Evolutionary conservation across 2,797 vertebrate genomes (phyloP).

Genomic region (Fratercula arctica): DNA sequence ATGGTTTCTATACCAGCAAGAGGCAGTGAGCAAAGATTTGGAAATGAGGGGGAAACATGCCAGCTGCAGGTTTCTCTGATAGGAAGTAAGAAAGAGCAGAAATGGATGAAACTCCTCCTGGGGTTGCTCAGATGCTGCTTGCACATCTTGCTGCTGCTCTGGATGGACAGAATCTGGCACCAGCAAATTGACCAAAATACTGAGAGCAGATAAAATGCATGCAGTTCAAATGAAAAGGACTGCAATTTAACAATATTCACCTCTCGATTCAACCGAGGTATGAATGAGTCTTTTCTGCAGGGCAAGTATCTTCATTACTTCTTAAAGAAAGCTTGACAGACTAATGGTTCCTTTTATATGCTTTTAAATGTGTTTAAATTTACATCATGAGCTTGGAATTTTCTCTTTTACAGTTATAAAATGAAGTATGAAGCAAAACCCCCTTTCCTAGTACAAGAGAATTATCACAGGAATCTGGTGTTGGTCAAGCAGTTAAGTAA

Average conservation of each 20-base stretch:
- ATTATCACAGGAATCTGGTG: neutral
- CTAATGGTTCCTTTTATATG: neutral
- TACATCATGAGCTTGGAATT: neutral
- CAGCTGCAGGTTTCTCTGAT: neutral
- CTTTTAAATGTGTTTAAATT: neutral
- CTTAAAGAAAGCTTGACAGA: neutral
- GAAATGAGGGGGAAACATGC: neutral
- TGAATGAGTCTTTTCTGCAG: neutral
- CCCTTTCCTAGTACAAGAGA: neutral
- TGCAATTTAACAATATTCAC: neutral
- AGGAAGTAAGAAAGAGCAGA: neutral
- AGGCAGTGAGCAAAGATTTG: neutral
- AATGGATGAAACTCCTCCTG: neutral
- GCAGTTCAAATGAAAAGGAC: neutral
- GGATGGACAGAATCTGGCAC: neutral
- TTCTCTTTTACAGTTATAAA: neutral
- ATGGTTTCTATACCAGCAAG: neutral
- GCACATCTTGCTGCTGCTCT: neutral
- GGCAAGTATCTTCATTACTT: neutral
- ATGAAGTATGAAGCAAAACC: neutral
- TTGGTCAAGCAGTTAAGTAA: neutral
- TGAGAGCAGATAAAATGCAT: neutral
- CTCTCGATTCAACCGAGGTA: neutral
- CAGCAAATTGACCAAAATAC: neutral
- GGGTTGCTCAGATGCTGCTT: neutral